Base-by-base conservation (phyloP, 1,140 invertebrate species). In the Caenorhabditis elegans region DNA sequence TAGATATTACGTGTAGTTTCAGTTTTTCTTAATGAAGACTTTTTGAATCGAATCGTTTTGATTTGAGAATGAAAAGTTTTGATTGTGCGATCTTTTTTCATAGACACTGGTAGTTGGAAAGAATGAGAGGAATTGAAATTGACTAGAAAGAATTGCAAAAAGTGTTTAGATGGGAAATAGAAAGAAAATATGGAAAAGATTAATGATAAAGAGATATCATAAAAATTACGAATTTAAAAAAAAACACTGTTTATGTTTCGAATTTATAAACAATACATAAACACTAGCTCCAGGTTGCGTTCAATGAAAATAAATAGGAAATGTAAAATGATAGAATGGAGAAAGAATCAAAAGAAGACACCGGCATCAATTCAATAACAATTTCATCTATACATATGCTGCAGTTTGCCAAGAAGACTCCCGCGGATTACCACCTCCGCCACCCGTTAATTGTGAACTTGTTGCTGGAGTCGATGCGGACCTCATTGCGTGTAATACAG, bases 351-450 rank as follows among this genome's bases (percentile, higher is more conserved):
- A n/a, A 39, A 22, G n/a, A 39, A 34, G 34, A 70, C 34, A 70
- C 60, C 60, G 60, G 34, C 60, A 70, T 22, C 60, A 39, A 70
- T 22, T 70, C 34, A 43, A 70, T 24, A 70, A 43, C 17, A 70
- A 70, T 3, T 24, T 5, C 49, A 53, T 53, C 60, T 70, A 70
- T 22, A 70, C 60, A 70, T 39, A 70, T 17, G 60, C 60, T 19
- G 60, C 60, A 70, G 60, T 36, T 70, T 70, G 60, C 60, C 60
- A 70, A 43, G 60, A 43, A 10, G 60, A 70, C 39, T 70, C 60
- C 19, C 60, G n/a, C 11, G 60, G 19, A 22, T 39, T 39, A 22
- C 60, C 60, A 39, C 26, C 28, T 34, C 26, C 53, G 11, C 53
- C 53, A 60, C 53, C 17, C 24, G 60, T 3, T 15, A 43, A 17